phyloP scores from a whole-genome alignment of 2,888 invertebrate species.

The Rhamphomyia laevipes region DNA sequence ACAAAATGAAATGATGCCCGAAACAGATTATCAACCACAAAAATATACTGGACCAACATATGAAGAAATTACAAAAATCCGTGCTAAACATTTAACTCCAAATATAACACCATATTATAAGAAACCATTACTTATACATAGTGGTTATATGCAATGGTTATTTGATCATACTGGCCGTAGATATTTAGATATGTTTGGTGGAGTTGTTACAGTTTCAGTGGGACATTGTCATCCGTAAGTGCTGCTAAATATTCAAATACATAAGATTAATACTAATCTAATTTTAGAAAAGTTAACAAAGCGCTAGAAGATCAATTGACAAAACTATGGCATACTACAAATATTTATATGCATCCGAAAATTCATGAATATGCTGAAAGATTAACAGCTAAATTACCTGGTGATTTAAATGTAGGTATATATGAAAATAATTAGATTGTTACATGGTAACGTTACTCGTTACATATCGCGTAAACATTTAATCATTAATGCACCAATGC shows the following conservation, averaged over 20 bases:
- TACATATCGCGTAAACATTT: too few species aligned
- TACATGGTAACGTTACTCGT: too few species aligned
- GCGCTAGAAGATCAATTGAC: conserved; percentile 68
- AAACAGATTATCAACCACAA: conserved; percentile 21
- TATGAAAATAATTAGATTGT: conserved; percentile 3
- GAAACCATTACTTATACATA: conserved; percentile 70
- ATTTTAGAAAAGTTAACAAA: conserved; percentile 64
- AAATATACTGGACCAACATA: conserved; percentile 48
- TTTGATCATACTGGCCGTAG: conserved; percentile 75
- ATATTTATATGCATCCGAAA: conserved; percentile 80
- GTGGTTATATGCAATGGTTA: conserved; percentile 86
- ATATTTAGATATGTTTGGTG: conserved; percentile 91
- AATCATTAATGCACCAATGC: background rate
- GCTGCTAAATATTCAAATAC: conserved; percentile 1
- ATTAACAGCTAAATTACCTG: conserved; percentile 69
- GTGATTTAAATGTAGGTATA: conserved; percentile 59
- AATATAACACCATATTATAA: conserved; percentile 63
- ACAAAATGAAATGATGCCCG: conserved; percentile 29
- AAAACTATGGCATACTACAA: conserved; percentile 84
- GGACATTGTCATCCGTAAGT: conserved; percentile 97
- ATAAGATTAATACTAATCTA: conserved; percentile 14
- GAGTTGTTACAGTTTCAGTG: conserved; percentile 94
- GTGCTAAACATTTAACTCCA: conserved; percentile 55
- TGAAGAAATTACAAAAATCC: conserved; percentile 45
- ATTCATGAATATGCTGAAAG: conserved; percentile 84